Evolutionary conservation across 2,888 invertebrate species (phyloP).

Genomic region (Aleiodes leptofemur): DNA sequence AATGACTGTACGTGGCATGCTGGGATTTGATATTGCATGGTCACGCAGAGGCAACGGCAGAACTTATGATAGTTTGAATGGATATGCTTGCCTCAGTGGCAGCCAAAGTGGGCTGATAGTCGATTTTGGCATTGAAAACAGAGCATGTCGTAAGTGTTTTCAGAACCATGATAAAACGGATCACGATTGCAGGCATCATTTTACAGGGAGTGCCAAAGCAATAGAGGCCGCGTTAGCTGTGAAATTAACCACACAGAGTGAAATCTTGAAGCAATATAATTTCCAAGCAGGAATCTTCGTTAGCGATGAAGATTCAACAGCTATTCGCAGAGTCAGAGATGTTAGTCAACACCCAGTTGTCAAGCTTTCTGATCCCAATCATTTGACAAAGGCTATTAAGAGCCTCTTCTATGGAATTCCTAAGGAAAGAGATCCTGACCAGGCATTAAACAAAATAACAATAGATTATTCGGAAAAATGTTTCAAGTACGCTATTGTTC

Average conservation of each 20-base stretch:
- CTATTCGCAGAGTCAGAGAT: slow-evolving; percentile 36
- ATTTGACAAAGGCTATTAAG: too few species aligned
- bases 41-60: slow-evolving; percentile 30
- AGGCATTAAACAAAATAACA: too few species aligned
- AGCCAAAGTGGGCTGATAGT: slow-evolving; percentile 30
- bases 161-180: slow-evolving; percentile 13
- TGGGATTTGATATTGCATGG: slow-evolving; percentile 30
- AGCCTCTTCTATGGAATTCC: too few species aligned
- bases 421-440: too few species aligned
- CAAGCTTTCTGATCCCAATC: slow-evolving; percentile 41
- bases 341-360: slow-evolving; percentile 22
- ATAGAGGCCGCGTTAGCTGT: slow-evolving; percentile 43
- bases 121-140: slow-evolving; percentile 31
- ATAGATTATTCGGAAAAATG: too few species aligned
- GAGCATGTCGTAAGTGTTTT: slow-evolving; percentile 23
- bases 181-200: slow-evolving; percentile 49
- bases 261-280: slow-evolving; percentile 33
- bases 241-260: slow-evolving; percentile 28
- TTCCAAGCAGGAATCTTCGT: slow-evolving; percentile 39
- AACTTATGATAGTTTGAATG: slow-evolving; percentile 15
- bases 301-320: slow-evolving; percentile 49
- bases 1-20: slow-evolving; percentile 2
- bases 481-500: too few species aligned
- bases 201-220: slow-evolving; percentile 45
- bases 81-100: slow-evolving; percentile 19